Conservation (phyloP, 2,113 vertebrate species). For the Orcinus orca region DNA sequence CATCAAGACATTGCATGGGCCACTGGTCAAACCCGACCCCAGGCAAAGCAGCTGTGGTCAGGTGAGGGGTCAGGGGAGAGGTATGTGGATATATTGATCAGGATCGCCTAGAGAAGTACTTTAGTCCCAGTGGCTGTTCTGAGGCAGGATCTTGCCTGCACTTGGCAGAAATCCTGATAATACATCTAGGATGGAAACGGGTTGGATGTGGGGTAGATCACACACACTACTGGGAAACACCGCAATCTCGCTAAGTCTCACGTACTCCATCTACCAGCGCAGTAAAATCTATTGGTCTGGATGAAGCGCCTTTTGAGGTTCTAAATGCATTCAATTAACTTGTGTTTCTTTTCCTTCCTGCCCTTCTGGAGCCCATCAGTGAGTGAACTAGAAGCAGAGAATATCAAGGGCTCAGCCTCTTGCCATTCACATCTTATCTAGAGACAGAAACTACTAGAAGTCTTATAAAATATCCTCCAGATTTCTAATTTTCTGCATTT, state of each 20-base stretch:
- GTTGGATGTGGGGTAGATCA: accelerated
- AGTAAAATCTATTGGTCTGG: accelerated
- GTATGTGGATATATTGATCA: accelerated
- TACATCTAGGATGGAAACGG: not conserved
- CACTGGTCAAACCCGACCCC: not conserved
- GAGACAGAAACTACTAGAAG: not conserved
- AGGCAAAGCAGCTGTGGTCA: not conserved
- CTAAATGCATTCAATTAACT: no score
- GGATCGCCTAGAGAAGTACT: accelerated
- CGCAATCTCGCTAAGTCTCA: accelerated
- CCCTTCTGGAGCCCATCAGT: not conserved
- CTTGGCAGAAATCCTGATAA: not conserved
- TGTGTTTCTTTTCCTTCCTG: not conserved
- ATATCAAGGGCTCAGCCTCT: not conserved
- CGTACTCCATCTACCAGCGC: not conserved
- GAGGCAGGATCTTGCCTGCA: not conserved
- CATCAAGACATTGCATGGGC: accelerated
- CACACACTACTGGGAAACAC: accelerated
- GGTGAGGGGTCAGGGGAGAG: not conserved
- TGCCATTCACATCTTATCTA: no score
- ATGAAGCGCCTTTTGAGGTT: not conserved
- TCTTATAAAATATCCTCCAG: not conserved
- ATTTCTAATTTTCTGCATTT: not conserved
- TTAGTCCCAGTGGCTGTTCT: not conserved
- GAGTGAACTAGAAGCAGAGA: not conserved